Base-by-base conservation (phyloP, 2,113 vertebrate species). In the Azemiops feae region DNA sequence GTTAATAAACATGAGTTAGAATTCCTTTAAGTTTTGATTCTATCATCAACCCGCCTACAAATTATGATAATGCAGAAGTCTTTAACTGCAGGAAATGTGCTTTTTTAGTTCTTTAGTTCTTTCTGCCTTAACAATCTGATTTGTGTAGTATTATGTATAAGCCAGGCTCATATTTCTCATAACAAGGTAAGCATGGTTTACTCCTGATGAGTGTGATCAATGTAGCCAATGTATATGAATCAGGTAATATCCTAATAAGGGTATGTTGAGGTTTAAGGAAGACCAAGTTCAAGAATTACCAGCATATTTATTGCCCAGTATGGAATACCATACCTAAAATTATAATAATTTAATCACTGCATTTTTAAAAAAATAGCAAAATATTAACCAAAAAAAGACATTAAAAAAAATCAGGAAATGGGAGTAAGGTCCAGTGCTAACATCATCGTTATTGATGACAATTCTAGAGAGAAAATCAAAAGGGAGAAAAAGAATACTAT, bases 271-370 rank as follows among this genome's bases (percentile, higher is more conserved):
- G 27, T 81, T 86, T 87, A 87, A 96, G 54, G 89, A 93, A 96
- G 53, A 93, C 93, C 60, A 92, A 90, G 88, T 91, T 95, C 94
- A 97, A 96, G 93, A 97, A 86, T 95, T 92, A 95, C 96, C 64
- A 94, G 25, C 92, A 90, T 89, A 94, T 96, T 96, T 97, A 95
- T 96, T 98, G 97, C 97, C 97, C 97, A 97, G 97, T 97, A 96
- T 97, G 94, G 96, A 43, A 87, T 94, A 96, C 96, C 92, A 93
- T 1, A 0, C 85, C n/a, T 94, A 2, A 43, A 1, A 39, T 8
- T 85, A 34, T 87, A 47, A 88, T 95, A 20, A 22, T 57, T 39
- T 88, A n/a, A 93, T 93, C 43, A 92, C 54, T 92, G 91, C 34
- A 60, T 50, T 7, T 45, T 89, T 43, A 52, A 90, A 20, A 8